Evolutionary conservation across 2,888 invertebrate species (phyloP), one percentile per base, ranked within the genome.

Genomic region (Pammene aurita): DNA sequence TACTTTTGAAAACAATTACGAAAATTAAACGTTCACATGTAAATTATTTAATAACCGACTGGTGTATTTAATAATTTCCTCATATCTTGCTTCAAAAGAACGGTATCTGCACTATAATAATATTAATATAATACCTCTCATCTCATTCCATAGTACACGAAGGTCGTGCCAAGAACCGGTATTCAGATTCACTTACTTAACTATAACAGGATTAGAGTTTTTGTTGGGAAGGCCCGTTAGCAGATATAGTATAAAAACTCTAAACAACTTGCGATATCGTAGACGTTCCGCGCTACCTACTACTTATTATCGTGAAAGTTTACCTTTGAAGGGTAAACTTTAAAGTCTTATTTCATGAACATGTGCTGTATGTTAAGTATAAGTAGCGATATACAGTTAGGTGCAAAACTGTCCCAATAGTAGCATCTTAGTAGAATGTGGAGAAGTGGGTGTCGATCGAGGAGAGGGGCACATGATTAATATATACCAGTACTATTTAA

Each of bases 121-220:
- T 76, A 69, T 41, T 16, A 46, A 61, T 41, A 34, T n/a, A n/a
- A n/a, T n/a, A n/a, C n/a, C n/a, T n/a, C n/a, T n/a, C 57, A 38
- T 44, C 38, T 41, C 48, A 65, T 69, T 69, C 60, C 54, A 60
- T 16, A 69, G 69, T 67, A 62, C 52, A 16, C 60, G 85, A 88
- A 88, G 89, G 88, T 84, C 87, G 80, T 76, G 75, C 73, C 66
- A 70, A 75, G 74, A 83, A 84, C 85, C 84, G 84, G 85, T 85
- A 82, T 71, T 73, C 67, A 62, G 58, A 63, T 67, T 71, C 67
- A 64, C 63, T 71, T 66, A 64, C 63, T 71, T 66, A 55, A 70
- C 61, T 61, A 60, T 62, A 70, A 66, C 70, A 66, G 66, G 66
- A 70, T 61, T 61, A 44, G 76, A 41, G 70, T 78, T 88, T 87